Base-by-base conservation (phyloP, 1,140 invertebrate genomes). In the Formica exsecta region DNA sequence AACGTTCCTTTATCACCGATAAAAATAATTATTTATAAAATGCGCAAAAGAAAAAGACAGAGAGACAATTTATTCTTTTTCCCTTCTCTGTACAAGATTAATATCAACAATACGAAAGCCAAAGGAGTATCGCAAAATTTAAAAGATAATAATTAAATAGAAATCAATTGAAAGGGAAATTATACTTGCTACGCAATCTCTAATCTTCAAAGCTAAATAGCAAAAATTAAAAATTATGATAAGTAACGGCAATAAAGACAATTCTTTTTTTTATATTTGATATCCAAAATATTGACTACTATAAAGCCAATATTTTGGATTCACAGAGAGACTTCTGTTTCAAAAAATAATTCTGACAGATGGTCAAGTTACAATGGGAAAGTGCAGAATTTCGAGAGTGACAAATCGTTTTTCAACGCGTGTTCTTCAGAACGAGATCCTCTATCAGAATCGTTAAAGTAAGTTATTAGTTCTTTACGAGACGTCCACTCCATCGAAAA, bases 261-360 rank as follows among this genome's bases (percentile, higher is more conserved):
- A 74, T 62, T 38, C 8, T 57, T 9, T 38, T 38, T 29, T 36
- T 11, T 44, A 9, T 9, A 44, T 44, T 44, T 8, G 41, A 44
- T 8, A 44, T 44, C 41, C 8, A 41, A 41, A 41, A 41, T 41
- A 41, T 41, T 41, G 7, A 41, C 41, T 7, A 41, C 2, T 41
- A 3, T 38, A 9, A 41, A 80, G 19, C 4, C 22, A 29, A 54
- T 38, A 79, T 8, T 8, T 44, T n/a, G 13, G 8, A 25, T 5
- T n/a, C 32, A 1, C 9, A 41, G 29, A 41, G 29, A 9, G n/a
- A 75, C 6, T 13, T 8, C 4, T 66, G 29, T 22, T n/a, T 44
- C 32, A 22, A 36, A 73, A 36, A 71, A 87, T 84, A 84, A 73
- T 84, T 84, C 29, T 57, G 64, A 77, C 86, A 88, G 29, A 22